Percentiles rank a stretch among this genome's conserved stretches.
Conservation (phyloP, 2,113 vertebrate genomes). For the Pterocles burchelli region DNA sequence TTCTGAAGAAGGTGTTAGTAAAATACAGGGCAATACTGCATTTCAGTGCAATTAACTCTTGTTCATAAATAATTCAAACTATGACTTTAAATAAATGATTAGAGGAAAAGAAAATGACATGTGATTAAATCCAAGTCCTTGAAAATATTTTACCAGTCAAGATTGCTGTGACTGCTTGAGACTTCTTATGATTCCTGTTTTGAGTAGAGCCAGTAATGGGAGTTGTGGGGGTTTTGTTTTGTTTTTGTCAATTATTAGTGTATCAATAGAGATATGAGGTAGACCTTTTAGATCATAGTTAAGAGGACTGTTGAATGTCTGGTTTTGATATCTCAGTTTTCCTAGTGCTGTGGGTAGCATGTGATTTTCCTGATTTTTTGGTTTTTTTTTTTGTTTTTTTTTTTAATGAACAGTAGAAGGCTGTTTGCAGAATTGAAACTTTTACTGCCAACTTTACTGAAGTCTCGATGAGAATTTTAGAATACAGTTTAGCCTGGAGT, state of each 20-base stretch:
- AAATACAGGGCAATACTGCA: background rate
- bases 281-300: background rate
- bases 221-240: rapidly evolving
- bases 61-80: conserved; percentile 48
- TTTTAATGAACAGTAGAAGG: background rate
- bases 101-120: conserved; percentile 30
- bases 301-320: background rate
- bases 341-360: background rate
- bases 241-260: background rate
- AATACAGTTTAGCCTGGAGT: background rate
- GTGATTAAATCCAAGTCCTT: conserved; percentile 38
- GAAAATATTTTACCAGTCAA: background rate
- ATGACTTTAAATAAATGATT: conserved; percentile 41
- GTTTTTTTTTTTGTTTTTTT: background rate
- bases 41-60: conserved; percentile 45
- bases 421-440: background rate
- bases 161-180: background rate
- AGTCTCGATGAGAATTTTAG: background rate
- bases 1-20: background rate
- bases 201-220: background rate
- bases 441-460: background rate
- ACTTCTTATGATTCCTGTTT: background rate
- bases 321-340: background rate
- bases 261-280: background rate
- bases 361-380: background rate